Evolutionary conservation across 2,888 invertebrate genomes (phyloP).

Genomic region (Tricholauxania praeusta): DNA sequence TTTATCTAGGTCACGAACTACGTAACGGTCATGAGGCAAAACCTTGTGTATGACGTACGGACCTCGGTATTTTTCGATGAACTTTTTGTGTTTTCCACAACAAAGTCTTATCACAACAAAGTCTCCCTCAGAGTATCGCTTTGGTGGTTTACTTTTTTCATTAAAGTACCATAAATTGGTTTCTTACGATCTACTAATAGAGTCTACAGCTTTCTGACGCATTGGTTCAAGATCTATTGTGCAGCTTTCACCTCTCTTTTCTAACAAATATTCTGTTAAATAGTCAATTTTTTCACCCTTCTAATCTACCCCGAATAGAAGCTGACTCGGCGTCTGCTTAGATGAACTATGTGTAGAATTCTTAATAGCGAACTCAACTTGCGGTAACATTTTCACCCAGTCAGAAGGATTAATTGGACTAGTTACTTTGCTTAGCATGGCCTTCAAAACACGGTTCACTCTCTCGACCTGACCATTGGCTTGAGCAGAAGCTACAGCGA

Average conservation of each 20-base stretch:
- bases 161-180: not conserved
- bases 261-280: conserved; percentile 18
- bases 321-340: too few relatives aligned
- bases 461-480: conserved; percentile 19
- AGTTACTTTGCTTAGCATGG: conserved; percentile 37
- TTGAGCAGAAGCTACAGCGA: not conserved
- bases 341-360: conserved; percentile 23
- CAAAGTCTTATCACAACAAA: too few relatives aligned
- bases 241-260: not conserved
- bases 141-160: too few relatives aligned
- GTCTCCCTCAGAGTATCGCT: not conserved
- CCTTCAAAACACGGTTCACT: conserved; percentile 25
- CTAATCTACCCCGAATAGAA: conserved; percentile 21
- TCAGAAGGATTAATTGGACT: conserved; percentile 29
- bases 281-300: conserved; percentile 15
- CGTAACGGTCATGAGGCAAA: too few relatives aligned
- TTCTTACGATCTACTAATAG: conserved; percentile 30
- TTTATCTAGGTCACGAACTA: too few relatives aligned
- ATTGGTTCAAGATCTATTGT: conserved; percentile 2
- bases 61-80: too few relatives aligned
- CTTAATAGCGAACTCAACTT: conserved; percentile 28
- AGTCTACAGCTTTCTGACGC: conserved; percentile 24
- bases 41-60: too few relatives aligned
- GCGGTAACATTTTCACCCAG: conserved; percentile 18
- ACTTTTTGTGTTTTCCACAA: conserved; percentile 21